Conservation (phyloP, 2,888 invertebrate species). For the Scelioninae gen. 1 region DNA sequence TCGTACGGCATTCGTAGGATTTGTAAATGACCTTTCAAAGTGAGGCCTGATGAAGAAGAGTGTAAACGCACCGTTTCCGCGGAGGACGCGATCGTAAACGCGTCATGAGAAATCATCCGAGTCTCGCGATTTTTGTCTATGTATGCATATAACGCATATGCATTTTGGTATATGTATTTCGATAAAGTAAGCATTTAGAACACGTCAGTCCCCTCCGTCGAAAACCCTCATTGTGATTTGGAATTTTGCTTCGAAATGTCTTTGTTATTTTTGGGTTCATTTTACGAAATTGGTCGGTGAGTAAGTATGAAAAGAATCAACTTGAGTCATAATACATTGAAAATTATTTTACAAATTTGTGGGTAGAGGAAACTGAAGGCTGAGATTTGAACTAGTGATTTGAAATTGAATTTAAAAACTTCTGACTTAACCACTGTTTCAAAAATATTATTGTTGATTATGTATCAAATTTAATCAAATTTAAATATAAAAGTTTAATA, state of each 20-base stretch:
- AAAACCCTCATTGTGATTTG: slow-evolving; percentile 37
- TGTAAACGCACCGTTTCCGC: slow-evolving; percentile 47
- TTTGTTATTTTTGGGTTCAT: background rate
- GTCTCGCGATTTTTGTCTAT: slow-evolving; percentile 76
- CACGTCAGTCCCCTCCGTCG: background rate
- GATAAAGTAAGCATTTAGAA: slow-evolving; percentile 77
- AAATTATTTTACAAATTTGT: too few species aligned
- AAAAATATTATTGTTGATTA: too few species aligned
- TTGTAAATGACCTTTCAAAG: slow-evolving; percentile 67
- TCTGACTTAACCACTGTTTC: too few species aligned
- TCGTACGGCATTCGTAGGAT: slow-evolving; percentile 76
- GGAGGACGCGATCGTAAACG: slow-evolving; percentile 64
- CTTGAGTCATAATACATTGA: too few species aligned
- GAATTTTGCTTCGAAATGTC: slow-evolving; percentile 35
- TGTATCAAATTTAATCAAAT: too few species aligned
- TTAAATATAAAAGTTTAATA: background rate
- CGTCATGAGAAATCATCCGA: slow-evolving; percentile 55
- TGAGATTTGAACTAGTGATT: too few species aligned
- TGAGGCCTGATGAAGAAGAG: slow-evolving; percentile 30
- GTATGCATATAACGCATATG: slow-evolving; percentile 80
- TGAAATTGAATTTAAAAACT: too few species aligned
- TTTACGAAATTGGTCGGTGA: background rate
- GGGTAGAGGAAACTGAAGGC: too few species aligned
- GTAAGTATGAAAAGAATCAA: too few species aligned
- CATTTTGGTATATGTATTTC: slow-evolving; percentile 79